Percentiles rank a stretch among this genome's conserved stretches.
phyloP scores from a whole-genome alignment of 2,113 vertebrate genomes.

The Scomber scombrus region DNA sequence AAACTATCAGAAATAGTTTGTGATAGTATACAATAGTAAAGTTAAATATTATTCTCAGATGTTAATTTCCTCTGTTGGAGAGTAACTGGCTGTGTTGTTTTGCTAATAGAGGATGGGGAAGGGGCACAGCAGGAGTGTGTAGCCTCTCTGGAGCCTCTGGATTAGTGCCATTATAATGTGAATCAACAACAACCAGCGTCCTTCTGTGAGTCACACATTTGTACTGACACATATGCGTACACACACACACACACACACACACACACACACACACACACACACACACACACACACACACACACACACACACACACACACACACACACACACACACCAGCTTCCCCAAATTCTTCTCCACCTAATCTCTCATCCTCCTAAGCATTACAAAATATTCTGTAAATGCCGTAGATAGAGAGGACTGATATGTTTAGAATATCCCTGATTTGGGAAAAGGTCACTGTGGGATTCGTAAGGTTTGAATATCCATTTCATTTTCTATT shows the following conservation, averaged over 20 bases:
- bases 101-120: conserved; percentile 52
- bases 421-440: conserved; percentile 65
- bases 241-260: conserved; percentile 27
- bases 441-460: conserved; percentile 82
- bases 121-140: conserved; percentile 60
- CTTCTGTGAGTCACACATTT: conserved; percentile 71
- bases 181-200: conserved; percentile 74
- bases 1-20: not conserved
- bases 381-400: conserved; percentile 60
- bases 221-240: conserved; percentile 55
- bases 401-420: conserved; percentile 51
- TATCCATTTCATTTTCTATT: conserved; percentile 74
- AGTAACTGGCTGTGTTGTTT: conserved; percentile 50
- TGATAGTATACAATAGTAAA: too few species aligned
- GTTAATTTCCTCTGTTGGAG: conserved; percentile 29
- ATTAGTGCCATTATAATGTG: conserved; percentile 74
- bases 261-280: conserved; percentile 18
- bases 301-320: conserved; percentile 39
- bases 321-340: conserved; percentile 41
- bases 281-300: conserved; percentile 20
- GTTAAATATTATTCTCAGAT: not conserved
- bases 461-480: conserved; percentile 69
- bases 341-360: conserved; percentile 62
- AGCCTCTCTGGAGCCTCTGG: conserved; percentile 74
- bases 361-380: conserved; percentile 66